These are phyloP conservation scores for Tolmerus cingulatus DNA, from an alignment of 2,888 invertebrate genomes.

Conservation along the genomic window DNA sequence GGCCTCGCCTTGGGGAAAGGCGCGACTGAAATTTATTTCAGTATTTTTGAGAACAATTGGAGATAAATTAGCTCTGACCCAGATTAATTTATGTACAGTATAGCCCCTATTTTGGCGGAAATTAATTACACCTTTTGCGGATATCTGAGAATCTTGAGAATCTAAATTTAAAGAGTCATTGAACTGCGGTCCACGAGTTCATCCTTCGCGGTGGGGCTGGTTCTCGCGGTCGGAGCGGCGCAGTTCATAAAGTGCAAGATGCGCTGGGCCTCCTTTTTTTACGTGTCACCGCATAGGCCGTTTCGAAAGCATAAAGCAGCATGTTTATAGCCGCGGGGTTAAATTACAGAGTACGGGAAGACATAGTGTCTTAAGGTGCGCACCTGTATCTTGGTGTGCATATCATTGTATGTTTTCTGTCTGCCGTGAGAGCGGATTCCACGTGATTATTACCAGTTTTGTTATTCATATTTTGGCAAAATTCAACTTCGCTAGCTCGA, in stretches of 20 bases:
- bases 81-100: neutral
- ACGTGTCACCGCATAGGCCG: neutral
- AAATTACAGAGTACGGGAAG: neutral
- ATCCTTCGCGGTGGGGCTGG: neutral
- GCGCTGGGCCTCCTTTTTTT: neutral
- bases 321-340: neutral
- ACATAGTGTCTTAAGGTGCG: neutral
- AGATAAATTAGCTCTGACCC: neutral
- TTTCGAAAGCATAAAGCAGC: conserved; percentile 10
- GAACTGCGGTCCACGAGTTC: neutral
- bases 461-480: neutral
- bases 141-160: neutral
- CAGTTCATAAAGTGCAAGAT: neutral
- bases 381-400: neutral
- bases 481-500: neutral
- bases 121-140: neutral
- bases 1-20: neutral
- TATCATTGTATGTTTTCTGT: neutral
- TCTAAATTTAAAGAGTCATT: conserved; percentile 3
- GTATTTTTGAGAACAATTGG: neutral
- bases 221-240: neutral
- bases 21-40: neutral
- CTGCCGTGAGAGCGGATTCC: neutral
- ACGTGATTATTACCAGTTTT: conserved; percentile 15
- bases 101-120: neutral